These are phyloP conservation scores for Crotalus viridis DNA, from an alignment of 2,113 vertebrate genomes.

Conservation along the genomic window DNA sequence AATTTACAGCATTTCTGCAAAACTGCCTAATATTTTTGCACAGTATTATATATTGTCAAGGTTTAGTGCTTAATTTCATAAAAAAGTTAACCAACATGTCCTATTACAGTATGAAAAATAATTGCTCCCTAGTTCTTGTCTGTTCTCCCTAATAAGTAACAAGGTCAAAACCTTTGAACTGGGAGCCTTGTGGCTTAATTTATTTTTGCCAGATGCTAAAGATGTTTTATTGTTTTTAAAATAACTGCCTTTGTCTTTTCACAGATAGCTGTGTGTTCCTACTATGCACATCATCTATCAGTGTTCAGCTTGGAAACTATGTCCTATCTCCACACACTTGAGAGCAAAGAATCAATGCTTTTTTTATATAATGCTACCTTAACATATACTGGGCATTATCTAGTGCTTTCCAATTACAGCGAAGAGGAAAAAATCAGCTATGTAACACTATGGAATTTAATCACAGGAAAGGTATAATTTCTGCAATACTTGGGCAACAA, in stretches of 20 bases:
- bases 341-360: conserved; percentile 61
- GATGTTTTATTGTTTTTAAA: not conserved
- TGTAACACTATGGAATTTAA: conserved; percentile 61
- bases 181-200: not conserved
- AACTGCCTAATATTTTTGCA: not conserved
- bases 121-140: not conserved
- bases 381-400: conserved; percentile 47
- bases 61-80: not conserved
- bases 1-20: not conserved
- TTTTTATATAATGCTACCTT: conserved; percentile 58
- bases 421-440: conserved; percentile 56
- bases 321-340: conserved; percentile 58
- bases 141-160: not conserved
- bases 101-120: not conserved
- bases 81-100: not conserved
- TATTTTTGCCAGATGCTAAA: conserved; percentile 14
- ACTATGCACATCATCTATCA: conserved; percentile 54
- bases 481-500: not conserved
- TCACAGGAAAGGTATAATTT: conserved; percentile 43
- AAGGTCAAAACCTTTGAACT: not conserved
- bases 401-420: conserved; percentile 61
- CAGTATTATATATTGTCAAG: not conserved
- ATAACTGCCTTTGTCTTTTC: not conserved
- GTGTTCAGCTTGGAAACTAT: conserved; percentile 59
- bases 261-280: conserved; percentile 65